These are phyloP conservation scores for Colletes collaris DNA, from an alignment of 2,888 invertebrate species.

Conservation along the genomic window DNA sequence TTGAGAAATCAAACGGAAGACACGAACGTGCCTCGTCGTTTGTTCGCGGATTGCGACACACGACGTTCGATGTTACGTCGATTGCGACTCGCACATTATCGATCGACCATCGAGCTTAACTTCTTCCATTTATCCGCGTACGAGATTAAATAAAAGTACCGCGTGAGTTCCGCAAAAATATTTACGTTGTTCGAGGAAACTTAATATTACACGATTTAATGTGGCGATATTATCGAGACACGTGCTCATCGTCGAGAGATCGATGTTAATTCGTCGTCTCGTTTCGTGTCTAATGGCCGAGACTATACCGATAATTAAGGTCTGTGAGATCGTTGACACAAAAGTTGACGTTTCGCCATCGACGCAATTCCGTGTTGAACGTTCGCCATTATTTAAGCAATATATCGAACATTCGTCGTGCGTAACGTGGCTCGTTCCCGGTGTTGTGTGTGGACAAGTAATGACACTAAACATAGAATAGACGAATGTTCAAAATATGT, in stretches of 20 bases:
- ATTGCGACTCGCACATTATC: conserved; percentile 32
- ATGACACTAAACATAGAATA: too few relatives aligned
- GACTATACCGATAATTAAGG: conserved; percentile 1
- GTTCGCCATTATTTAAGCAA: background rate
- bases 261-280: conserved; percentile 6
- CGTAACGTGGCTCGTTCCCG: background rate
- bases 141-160: background rate
- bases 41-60: conserved; percentile 56
- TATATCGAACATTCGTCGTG: background rate
- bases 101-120: background rate
- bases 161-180: background rate
- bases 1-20: conserved; percentile 67
- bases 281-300: background rate
- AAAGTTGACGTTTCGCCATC: conserved; percentile 28
- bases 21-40: conserved; percentile 52
- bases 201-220: too few relatives aligned
- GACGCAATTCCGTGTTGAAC: conserved; percentile 3
- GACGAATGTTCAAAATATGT: too few relatives aligned
- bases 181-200: background rate
- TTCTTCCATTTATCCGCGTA: background rate
- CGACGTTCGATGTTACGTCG: conserved; percentile 25
- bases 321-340: conserved; percentile 13
- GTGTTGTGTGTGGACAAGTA: too few relatives aligned
- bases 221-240: background rate
- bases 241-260: conserved; percentile 4